Base-by-base conservation (phyloP, 2,113 vertebrate genomes). In the Proteles cristata region DNA sequence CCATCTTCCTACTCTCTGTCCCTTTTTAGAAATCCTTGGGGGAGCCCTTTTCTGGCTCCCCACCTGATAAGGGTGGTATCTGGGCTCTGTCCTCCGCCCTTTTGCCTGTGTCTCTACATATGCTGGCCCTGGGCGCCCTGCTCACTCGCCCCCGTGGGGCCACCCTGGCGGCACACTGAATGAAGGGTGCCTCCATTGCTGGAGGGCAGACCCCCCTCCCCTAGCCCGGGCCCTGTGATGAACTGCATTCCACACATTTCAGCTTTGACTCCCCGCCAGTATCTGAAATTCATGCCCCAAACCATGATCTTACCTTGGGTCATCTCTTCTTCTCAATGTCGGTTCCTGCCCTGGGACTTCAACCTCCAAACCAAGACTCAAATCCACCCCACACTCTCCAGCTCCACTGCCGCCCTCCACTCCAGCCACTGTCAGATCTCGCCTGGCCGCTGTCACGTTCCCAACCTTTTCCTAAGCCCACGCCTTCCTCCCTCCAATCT, bases 161-260 rank as follows among this genome's bases (percentile, higher is more conserved):
- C 58, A 26, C 25, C 71, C 11, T 0, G 0, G 53, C 2, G 12
- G 2, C 1, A 53, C 1, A 0, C 86, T 2, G 25, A 71, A n/a
- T 39, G 39, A 39, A 39, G 39, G 39, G 39, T 39, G 31, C 11
- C 2, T 16, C 53, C 45, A 10, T 2, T 1, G 21, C 35, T 2
- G 55, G 31, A 58, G 84, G n/a, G 35, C 2, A 33, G 73, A 33
- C 65, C 4, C 35, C 48, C 39, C 33, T 66, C 50, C 71, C 77
- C 25, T 26, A n/a, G 16, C 8, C 80, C 1, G 4, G 28, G 45
- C 31, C 65, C 48, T 39, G 10, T 12, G 4, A 39, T 45, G 48
- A 85, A 76, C 19, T 65, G 43, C 2, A 14, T 48, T 23, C 39
- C 88, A 81, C 63, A 61, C 19, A 10, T 25, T 82, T 68, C 53